Conservation (phyloP, 2,797 vertebrate species). For the Bradypodion pumilum region DNA sequence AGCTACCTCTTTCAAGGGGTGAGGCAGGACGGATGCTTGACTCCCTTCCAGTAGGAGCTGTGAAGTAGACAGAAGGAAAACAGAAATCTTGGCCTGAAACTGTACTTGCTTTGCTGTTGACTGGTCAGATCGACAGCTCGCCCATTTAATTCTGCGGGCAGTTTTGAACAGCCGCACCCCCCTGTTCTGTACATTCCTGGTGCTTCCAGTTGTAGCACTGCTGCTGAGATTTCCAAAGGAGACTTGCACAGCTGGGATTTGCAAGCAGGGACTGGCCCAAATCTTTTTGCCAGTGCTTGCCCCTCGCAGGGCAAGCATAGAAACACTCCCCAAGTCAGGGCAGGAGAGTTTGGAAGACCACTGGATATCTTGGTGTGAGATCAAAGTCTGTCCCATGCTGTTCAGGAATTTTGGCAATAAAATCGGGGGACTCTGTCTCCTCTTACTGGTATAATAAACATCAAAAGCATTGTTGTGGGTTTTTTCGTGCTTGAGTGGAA, state of each 20-base stretch:
- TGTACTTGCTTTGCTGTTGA: background rate
- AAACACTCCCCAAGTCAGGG: conserved; percentile 26
- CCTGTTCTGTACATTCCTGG: background rate
- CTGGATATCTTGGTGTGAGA: conserved; percentile 3
- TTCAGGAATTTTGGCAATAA: conserved; percentile 9
- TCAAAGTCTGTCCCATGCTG: background rate
- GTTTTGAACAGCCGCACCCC: background rate
- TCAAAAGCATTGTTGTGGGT: conserved; percentile 3
- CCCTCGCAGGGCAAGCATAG: conserved; percentile 32
- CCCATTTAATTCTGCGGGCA: background rate
- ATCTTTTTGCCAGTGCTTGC: conserved; percentile 32
- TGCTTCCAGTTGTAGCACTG: background rate
- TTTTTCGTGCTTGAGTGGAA: background rate
- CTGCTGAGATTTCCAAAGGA: conserved; percentile 1
- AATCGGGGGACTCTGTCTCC: conserved; percentile 26
- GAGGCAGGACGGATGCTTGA: background rate
- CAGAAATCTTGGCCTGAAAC: background rate
- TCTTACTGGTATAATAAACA: conserved; percentile 4
- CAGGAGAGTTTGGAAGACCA: conserved; percentile 7
- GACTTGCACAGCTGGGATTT: background rate
- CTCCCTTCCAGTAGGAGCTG: background rate
- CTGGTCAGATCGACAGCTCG: background rate
- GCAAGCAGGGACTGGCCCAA: background rate
- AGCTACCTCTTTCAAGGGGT: conserved; percentile 8
- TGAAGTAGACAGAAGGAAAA: conserved; percentile 5